phyloP scores from a whole-genome alignment of 2,113 vertebrate genomes.

The Chiloscyllium plagiosum region DNA sequence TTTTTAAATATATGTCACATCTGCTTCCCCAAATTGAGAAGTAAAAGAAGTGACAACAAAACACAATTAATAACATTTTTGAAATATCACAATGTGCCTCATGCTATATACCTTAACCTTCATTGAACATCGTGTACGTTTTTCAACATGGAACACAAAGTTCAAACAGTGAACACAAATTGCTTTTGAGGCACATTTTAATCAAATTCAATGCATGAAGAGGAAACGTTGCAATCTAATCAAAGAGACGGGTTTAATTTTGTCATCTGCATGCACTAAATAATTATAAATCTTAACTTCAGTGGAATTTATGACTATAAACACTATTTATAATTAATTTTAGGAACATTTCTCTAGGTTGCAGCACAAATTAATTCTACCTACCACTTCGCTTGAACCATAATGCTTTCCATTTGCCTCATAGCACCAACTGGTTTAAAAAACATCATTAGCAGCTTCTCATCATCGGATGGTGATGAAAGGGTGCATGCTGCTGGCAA shows the following conservation, averaged over 20 bases:
- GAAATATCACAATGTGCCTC: background rate
- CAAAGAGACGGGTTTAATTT: background rate
- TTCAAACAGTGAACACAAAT: background rate
- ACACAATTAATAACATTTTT: background rate
- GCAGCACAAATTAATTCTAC: background rate
- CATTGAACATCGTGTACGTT: background rate
- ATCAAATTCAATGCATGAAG: background rate
- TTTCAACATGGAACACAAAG: background rate
- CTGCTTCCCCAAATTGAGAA: background rate
- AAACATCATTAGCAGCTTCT: background rate
- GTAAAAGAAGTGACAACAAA: background rate
- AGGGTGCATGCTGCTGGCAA: background rate
- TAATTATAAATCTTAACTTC: background rate
- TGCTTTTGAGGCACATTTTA: background rate
- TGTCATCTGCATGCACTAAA: background rate
- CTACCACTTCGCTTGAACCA: background rate
- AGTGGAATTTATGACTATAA: background rate
- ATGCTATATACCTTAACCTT: background rate
- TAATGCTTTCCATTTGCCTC: background rate
- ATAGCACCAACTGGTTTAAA: background rate
- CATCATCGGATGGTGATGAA: background rate
- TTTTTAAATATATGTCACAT: background rate
- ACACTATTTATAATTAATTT: background rate
- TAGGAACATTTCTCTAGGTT: background rate
- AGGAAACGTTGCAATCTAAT: background rate